Conservation (phyloP, 1,140 invertebrate species). For the Cryptotermes secundus region DNA sequence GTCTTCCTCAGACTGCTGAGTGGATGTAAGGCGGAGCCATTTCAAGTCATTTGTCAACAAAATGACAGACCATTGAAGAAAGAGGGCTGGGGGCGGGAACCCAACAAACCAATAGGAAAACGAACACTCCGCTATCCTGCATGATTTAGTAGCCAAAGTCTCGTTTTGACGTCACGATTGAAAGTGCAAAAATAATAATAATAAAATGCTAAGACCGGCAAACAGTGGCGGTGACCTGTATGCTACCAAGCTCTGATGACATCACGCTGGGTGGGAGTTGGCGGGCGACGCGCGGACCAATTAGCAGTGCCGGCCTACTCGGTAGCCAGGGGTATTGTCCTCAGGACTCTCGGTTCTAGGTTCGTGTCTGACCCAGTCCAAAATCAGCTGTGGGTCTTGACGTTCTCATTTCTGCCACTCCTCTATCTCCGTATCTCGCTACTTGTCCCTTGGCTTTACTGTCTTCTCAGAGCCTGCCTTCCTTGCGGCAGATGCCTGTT, state of each 20-base stretch:
- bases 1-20: neutral
- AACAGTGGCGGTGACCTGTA: neutral
- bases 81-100: conserved; percentile 1
- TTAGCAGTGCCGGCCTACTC: neutral
- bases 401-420: too few relatives aligned
- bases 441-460: too few relatives aligned
- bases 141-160: neutral
- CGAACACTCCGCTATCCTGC: neutral
- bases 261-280: too few relatives aligned
- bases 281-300: too few relatives aligned
- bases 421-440: too few relatives aligned
- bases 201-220: neutral
- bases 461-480: too few relatives aligned
- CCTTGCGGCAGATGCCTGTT: too few relatives aligned
- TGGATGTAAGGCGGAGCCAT: neutral
- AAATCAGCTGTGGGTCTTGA: too few relatives aligned
- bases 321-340: neutral
- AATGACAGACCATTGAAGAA: conserved; percentile 1
- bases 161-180: neutral
- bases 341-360: too few relatives aligned
- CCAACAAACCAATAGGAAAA: neutral
- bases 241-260: neutral
- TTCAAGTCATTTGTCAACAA: neutral
- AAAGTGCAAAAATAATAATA: conserved; percentile 6
- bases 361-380: too few relatives aligned